A percentile compares a stretch with the other conserved stretches of the same genome.
Evolutionary conservation across 1,140 invertebrate species (phyloP).

Genomic region (Pseudobourletiella spinata): DNA sequence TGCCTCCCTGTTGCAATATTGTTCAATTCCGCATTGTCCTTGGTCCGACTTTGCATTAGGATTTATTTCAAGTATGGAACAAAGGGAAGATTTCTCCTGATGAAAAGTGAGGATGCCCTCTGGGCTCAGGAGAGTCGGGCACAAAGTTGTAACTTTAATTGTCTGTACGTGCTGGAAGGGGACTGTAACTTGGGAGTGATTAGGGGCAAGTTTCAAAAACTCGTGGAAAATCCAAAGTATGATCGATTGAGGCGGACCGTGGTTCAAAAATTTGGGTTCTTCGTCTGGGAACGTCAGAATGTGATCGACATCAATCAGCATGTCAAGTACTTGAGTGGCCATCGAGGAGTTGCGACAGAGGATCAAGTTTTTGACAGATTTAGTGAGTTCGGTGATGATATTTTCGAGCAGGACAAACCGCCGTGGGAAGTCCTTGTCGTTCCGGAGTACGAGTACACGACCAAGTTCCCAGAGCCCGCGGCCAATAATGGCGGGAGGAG

Average conservation of each 20-base stretch:
- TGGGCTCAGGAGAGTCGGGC: conserved; percentile 9
- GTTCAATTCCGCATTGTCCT: background rate
- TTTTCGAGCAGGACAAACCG: conserved; percentile 19
- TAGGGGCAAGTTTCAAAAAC: conserved; percentile 1
- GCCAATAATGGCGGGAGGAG: too few relatives aligned
- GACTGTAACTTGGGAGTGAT: conserved; percentile 20
- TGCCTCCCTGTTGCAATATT: background rate
- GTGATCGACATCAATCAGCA: conserved; percentile 18
- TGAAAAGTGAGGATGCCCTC: conserved; percentile 21
- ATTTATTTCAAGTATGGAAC: background rate
- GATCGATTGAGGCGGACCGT: conserved; percentile 5
- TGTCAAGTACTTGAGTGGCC: conserved; percentile 6
- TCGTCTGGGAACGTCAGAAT: conserved; percentile 17
- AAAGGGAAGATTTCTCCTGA: conserved; percentile 3
- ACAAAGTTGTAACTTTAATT: conserved; percentile 19
- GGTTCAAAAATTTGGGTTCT: conserved; percentile 18
- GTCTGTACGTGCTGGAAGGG: conserved; percentile 19
- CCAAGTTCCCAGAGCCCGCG: background rate
- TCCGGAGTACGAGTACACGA: conserved; percentile 22
- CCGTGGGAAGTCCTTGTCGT: conserved; percentile 29
- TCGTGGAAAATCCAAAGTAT: conserved; percentile 14
- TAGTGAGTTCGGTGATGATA: conserved; percentile 15
- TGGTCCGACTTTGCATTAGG: background rate
- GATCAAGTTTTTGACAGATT: conserved; percentile 22
- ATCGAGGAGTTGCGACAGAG: background rate